phyloP scores from a whole-genome alignment of 1,140 invertebrate species.

The Drosophila nannoptera region DNA sequence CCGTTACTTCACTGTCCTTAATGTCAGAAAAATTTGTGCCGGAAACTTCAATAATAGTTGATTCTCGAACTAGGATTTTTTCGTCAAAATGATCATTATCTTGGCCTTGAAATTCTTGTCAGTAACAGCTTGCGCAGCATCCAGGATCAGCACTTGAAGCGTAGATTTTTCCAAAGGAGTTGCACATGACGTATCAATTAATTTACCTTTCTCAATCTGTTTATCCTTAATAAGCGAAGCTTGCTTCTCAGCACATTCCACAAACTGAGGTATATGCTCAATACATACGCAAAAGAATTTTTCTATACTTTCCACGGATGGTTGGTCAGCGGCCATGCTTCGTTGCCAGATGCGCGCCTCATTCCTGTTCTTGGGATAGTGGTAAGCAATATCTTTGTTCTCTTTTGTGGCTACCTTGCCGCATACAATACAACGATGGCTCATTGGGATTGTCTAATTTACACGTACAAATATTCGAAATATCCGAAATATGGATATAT shows the following conservation, averaged over 20 bases:
- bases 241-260: slow-evolving; percentile 46
- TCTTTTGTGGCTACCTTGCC: slow-evolving; percentile 24
- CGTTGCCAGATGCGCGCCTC: slow-evolving; percentile 60
- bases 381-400: slow-evolving; percentile 25
- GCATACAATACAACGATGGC: slow-evolving; percentile 58
- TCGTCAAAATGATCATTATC: slow-evolving; percentile 24
- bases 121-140: slow-evolving; percentile 36
- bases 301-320: slow-evolving; percentile 38
- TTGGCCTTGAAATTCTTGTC: slow-evolving; percentile 18
- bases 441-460: slow-evolving; percentile 15
- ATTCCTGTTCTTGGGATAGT: slow-evolving; percentile 50
- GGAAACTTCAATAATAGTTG: slow-evolving; percentile 34
- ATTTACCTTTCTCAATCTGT: background rate
- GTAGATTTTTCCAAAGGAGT: slow-evolving; percentile 9
- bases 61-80: slow-evolving; percentile 56
- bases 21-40: slow-evolving; percentile 45
- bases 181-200: no score
- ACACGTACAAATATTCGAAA: background rate
- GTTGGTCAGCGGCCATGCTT: slow-evolving; percentile 46
- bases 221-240: slow-evolving; percentile 13
- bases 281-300: slow-evolving; percentile 59
- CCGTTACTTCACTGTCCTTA: slow-evolving; percentile 46
- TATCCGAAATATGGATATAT: no score
- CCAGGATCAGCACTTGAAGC: slow-evolving; percentile 52
- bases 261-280: slow-evolving; percentile 60